phyloP scores from a whole-genome alignment of 2,888 invertebrate genomes.

The Euspilapteryx auroguttella region DNA sequence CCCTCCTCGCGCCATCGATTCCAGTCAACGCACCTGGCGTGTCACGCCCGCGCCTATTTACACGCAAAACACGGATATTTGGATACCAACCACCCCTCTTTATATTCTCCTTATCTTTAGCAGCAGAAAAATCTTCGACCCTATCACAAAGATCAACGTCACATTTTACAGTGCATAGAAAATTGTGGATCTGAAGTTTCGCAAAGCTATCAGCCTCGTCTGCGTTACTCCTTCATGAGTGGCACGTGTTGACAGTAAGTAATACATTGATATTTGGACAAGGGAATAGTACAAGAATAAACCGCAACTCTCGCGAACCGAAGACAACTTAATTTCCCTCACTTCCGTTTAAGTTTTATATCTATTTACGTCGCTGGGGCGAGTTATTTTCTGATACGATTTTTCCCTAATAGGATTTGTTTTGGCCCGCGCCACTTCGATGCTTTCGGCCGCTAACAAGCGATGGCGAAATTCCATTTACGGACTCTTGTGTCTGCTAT shows the following conservation, averaged over 20 bases:
- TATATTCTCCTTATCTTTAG: slow-evolving; percentile 9
- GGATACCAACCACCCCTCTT: slow-evolving; percentile 36
- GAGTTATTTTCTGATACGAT: slow-evolving; percentile 45
- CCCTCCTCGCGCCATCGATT: slow-evolving; percentile 42
- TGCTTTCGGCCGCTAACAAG: slow-evolving; percentile 11
- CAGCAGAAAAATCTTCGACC: too few relatives aligned
- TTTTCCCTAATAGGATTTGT: slow-evolving; percentile 51
- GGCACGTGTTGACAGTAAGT: slow-evolving; percentile 45
- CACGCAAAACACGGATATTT: slow-evolving; percentile 54
- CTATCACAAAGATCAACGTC: too few relatives aligned
- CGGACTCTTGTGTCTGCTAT: background rate
- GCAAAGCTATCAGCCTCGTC: slow-evolving; percentile 35
- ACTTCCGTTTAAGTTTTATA: slow-evolving; percentile 55
- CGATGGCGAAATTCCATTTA: slow-evolving; percentile 27
- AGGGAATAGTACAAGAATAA: slow-evolving; percentile 48
- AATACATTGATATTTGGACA: slow-evolving; percentile 40
- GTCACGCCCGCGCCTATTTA: slow-evolving; percentile 50
- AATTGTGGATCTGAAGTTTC: slow-evolving; percentile 29
- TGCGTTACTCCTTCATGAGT: slow-evolving; percentile 24
- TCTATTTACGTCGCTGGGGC: slow-evolving; percentile 52
- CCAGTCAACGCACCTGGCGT: slow-evolving; percentile 42
- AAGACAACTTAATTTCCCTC: slow-evolving; percentile 58
- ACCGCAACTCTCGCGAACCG: slow-evolving; percentile 39
- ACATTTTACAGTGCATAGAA: slow-evolving; percentile 12
- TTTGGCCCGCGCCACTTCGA: slow-evolving; percentile 25